Evolutionary conservation across 1,140 invertebrate genomes (phyloP), one percentile per base, ranked within the genome.

Genomic region (Hyposmocoma kahamanoa): DNA sequence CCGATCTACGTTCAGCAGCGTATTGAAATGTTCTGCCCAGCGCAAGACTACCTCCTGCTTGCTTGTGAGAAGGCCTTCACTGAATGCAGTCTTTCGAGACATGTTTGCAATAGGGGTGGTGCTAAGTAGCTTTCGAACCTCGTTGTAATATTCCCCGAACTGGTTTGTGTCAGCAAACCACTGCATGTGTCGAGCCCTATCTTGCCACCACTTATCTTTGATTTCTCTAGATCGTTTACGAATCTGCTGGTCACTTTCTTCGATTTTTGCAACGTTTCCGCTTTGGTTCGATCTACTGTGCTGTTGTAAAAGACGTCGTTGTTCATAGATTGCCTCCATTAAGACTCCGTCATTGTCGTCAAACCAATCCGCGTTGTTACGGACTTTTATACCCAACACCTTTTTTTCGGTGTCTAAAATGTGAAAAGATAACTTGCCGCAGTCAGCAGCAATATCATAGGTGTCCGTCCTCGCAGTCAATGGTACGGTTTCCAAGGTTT

Each of bases 141-240:
- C 58, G 10, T 11, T 15, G 22, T 51, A 62, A 22, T 60, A 58
- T 8, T 46, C 45, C 1, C 61, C 53, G n/a, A 61, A 53, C 43
- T 67, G 58, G 41, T 59, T 56, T 2, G 54, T 56, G 42, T 64
- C 56, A 20, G 48, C 30, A 3, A 67, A 50, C 57, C 42, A 49
- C 38, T 62, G 48, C 8, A 62, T 56, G 11, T 53, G 39, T 1
- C 28, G 4, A 17, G 53, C 47, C 38, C 57, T 61, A 1, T 59
- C 47, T 22, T 20, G 32, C 60, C 64, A 63, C 53, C 59, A 61
- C 19, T 49, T 56, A 10, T 59, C 55, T 51, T 59, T 65, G 11
- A 42, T 19, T 9, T 48, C 20, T 28, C 55, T 28, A 36, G 50
- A 47, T 9, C 45, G 42, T 19, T 42, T 53, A 10, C 52, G 44